These are phyloP conservation scores for Ecliptopera silaceata DNA, from an alignment of 2,888 invertebrate species.

Conservation along the genomic window DNA sequence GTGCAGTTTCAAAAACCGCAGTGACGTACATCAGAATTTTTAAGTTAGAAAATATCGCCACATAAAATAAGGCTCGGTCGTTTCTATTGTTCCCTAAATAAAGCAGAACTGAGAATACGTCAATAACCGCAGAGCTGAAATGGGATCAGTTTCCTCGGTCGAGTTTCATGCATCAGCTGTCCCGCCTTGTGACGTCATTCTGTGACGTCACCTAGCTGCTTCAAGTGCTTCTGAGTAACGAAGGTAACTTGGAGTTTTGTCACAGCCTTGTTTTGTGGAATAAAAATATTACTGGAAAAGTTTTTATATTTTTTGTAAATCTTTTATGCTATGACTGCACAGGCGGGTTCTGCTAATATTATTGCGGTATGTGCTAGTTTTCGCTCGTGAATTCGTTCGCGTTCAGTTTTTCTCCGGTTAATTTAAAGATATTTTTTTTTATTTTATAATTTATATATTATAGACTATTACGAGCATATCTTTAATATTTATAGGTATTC, in stretches of 20 bases:
- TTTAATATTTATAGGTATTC: too few species aligned
- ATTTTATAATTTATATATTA: too few species aligned
- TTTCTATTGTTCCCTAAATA: background rate
- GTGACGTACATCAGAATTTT: too few species aligned
- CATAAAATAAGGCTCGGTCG: background rate
- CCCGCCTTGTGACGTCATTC: slow-evolving; percentile 19
- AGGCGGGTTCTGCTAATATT: too few species aligned
- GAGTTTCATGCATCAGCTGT: slow-evolving; percentile 20
- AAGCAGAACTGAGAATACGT: slow-evolving; percentile 2
- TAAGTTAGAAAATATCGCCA: background rate
- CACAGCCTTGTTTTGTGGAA: background rate
- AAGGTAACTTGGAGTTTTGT: background rate
- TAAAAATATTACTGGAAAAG: background rate
- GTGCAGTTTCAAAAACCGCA: too few species aligned
- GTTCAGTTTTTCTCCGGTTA: too few species aligned
- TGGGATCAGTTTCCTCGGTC: slow-evolving; percentile 16
- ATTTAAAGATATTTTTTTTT: too few species aligned
- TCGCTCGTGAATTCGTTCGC: too few species aligned
- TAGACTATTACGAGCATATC: too few species aligned
- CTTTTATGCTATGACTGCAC: background rate
- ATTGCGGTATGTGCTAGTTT: too few species aligned
- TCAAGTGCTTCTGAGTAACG: slow-evolving; percentile 1
- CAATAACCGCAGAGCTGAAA: slow-evolving; percentile 17
- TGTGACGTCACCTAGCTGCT: slow-evolving; percentile 17
- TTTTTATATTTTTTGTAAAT: background rate